Base-by-base conservation (phyloP, 2,113 vertebrate species). In the Hoplias malabaricus region DNA sequence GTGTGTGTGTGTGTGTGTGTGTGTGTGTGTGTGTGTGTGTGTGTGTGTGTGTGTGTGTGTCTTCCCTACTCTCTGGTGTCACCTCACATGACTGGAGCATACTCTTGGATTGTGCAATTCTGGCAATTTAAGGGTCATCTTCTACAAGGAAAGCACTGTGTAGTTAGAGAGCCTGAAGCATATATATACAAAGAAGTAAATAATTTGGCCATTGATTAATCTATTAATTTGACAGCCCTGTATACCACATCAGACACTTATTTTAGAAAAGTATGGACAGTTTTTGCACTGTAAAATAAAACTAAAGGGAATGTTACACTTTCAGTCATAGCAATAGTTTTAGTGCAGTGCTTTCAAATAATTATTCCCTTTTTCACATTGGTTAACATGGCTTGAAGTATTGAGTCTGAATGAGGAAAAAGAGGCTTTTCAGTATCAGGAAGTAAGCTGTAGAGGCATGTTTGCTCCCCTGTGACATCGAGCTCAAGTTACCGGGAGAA, bases 1-100 rank as follows among this genome's bases (percentile, higher is more conserved):
- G n/a, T n/a, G n/a, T n/a, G n/a, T n/a, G n/a, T n/a, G n/a, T n/a
- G n/a, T n/a, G n/a, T 16, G 27, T 48, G 2, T 5, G 43, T 61
- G 70, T 38, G 69, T 34, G 19, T 54, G 43, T 53, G 43, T 33
- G 43, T 56, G 23, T 50, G 16, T 57, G 36, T 27, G 19, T 54
- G 63, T 56, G 13, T 34, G 40, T 46, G 16, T 27, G 5, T 61
- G 40, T 59, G 16, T 42, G 46, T 54, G n/a, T 27, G 5, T 61
- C 2, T 14, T 11, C 14, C 43, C 40, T 14, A 2, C 66, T 16
- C 23, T 50, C 36, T 36, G 42, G 69, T 71, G 77, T 57, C 69
- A 43, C 36, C 65, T 79, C 48, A 79, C 62, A 73, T 77, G 53
- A 34, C 54, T 50, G 27, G 36, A 70, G 16, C 61, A 69, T 27